Conservation (phyloP, 2,113 vertebrate genomes). For the Gracilinanus agilis region DNA sequence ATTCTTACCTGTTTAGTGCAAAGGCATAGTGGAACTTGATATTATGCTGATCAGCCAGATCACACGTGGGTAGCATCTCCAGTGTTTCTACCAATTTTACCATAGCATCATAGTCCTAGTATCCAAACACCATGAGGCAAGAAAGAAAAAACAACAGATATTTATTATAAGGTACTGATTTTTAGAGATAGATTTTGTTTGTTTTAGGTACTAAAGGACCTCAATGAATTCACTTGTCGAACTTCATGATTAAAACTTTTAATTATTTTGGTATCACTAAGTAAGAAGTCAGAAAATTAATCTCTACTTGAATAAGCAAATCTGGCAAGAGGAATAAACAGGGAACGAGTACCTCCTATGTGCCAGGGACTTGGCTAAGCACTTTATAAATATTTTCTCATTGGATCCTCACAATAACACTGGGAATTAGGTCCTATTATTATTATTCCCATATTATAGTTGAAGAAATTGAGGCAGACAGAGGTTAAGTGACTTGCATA, state of each 20-base stretch:
- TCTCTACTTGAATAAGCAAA: slow-evolving; percentile 11
- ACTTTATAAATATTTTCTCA: too few relatives aligned
- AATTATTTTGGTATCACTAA: background rate
- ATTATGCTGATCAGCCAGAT: slow-evolving; percentile 94
- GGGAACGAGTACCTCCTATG: background rate
- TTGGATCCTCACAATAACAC: too few relatives aligned
- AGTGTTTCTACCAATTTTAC: slow-evolving; percentile 96
- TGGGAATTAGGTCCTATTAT: too few relatives aligned
- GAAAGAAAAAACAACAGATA: slow-evolving; percentile 44
- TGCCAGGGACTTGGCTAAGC: background rate
- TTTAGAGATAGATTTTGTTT: background rate
- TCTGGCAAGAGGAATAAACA: background rate
- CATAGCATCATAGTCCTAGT: slow-evolving; percentile 97
- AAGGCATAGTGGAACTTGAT: slow-evolving; percentile 98
- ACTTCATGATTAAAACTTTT: background rate
- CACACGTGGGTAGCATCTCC: slow-evolving; percentile 95
- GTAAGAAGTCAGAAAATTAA: slow-evolving; percentile 25
- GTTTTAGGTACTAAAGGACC: background rate
- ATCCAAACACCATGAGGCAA: slow-evolving; percentile 46
- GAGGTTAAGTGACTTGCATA: too few relatives aligned
- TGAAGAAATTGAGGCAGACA: too few relatives aligned
- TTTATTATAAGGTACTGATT: slow-evolving; percentile 13
- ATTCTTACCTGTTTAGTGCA: slow-evolving; percentile 94
- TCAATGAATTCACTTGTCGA: slow-evolving; percentile 32
- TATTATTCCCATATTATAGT: too few relatives aligned